A percentile compares a stretch with the other conserved stretches of the same genome.
Conservation (phyloP, 2,113 vertebrate genomes). For the Psittacula cyanocephala region DNA sequence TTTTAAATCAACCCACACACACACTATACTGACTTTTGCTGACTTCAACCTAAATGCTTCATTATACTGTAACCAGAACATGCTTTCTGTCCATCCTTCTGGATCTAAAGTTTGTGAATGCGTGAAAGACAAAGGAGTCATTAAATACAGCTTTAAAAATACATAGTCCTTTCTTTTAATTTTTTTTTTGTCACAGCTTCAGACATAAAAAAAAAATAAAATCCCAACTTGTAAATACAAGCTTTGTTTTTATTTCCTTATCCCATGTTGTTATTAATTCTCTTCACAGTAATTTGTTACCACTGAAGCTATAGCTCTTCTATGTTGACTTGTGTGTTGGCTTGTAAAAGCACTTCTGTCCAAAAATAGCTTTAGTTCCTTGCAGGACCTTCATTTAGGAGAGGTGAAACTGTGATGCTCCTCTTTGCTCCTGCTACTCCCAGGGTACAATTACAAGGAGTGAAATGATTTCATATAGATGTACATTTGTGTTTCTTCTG, state of each 20-base stretch:
- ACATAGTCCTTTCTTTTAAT: background rate
- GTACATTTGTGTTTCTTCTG: background rate
- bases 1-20: background rate
- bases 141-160: background rate
- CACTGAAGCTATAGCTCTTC: background rate
- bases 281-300: background rate
- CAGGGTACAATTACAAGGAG: conserved; percentile 11
- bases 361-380: conserved; percentile 25
- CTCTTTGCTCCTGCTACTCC: conserved; percentile 16
- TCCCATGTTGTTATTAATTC: background rate
- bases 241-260: background rate
- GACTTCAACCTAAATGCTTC: background rate
- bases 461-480: background rate
- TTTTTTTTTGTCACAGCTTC: background rate
- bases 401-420: background rate
- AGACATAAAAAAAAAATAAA: background rate
- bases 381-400: background rate
- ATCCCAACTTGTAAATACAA: background rate
- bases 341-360: conserved; percentile 5
- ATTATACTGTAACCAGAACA: background rate
- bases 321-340: background rate
- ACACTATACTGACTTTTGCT: background rate
- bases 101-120: background rate
- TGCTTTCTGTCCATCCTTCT: background rate
- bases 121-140: background rate